These are phyloP conservation scores for Paraescarpia echinospica DNA, from an alignment of 1,140 invertebrate genomes.

Conservation along the genomic window DNA sequence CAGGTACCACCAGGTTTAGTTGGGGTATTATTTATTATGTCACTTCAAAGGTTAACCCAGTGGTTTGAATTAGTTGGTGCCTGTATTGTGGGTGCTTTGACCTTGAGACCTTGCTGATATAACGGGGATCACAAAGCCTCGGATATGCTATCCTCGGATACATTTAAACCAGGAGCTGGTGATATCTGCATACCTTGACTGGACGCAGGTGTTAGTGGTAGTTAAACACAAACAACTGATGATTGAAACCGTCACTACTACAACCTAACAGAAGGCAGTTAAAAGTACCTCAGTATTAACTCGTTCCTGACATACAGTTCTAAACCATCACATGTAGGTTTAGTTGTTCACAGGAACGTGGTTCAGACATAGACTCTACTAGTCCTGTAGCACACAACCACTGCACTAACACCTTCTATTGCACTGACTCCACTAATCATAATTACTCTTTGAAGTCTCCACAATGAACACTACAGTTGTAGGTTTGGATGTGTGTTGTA, in stretches of 20 bases:
- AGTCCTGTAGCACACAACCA: too few species aligned
- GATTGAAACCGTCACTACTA: not conserved
- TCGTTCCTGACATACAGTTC: too few species aligned
- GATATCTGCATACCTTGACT: not conserved
- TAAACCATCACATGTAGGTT: too few species aligned
- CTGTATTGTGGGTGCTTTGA: not conserved
- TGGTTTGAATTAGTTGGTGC: not conserved
- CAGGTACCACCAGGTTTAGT: not conserved
- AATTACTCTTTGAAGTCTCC: too few species aligned
- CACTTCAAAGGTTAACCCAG: not conserved
- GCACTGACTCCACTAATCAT: too few species aligned
- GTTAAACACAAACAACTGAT: not conserved
- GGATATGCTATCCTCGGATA: not conserved
- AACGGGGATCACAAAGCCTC: not conserved
- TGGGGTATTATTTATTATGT: not conserved
- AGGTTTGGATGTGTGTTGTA: too few species aligned
- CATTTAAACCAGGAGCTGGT: not conserved
- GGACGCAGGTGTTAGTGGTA: not conserved
- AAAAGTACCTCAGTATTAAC: too few species aligned
- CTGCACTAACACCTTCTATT: too few species aligned
- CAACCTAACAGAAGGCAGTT: not conserved
- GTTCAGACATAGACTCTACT: too few species aligned
- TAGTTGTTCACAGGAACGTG: too few species aligned
- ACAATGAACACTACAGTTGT: too few species aligned
- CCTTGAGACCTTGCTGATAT: not conserved